These are phyloP conservation scores for Drosophila affinis DNA, from an alignment of 2,888 invertebrate species.

Conservation along the genomic window DNA sequence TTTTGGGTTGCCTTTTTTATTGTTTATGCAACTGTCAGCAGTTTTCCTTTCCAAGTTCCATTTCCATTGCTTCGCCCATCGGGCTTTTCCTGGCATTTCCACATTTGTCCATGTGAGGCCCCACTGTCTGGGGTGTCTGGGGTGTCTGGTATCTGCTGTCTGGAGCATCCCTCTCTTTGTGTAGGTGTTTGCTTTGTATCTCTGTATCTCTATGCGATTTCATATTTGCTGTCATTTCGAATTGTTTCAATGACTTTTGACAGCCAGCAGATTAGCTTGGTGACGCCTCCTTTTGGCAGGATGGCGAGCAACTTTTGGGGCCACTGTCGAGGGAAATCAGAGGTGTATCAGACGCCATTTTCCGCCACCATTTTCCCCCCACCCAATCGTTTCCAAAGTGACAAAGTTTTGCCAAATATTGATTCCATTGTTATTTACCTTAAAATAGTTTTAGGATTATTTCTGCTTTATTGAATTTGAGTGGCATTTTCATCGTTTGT, in stretches of 20 bases:
- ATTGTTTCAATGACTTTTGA: constrained; percentile 75
- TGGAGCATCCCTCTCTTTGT: constrained; percentile 6
- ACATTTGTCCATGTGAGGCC: not conserved
- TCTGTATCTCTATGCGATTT: constrained; percentile 52
- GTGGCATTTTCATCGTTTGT: not conserved
- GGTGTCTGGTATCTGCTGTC: not conserved
- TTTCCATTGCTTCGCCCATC: constrained; percentile 51
- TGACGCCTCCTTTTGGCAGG: constrained; percentile 51
- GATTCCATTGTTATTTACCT: constrained; percentile 3
- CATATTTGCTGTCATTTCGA: constrained; percentile 76
- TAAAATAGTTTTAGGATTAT: constrained; percentile 8
- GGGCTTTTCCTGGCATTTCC: constrained; percentile 45
- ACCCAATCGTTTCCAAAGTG: not conserved
- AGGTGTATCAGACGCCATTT: constrained; percentile 22
- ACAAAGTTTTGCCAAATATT: constrained; percentile 13
- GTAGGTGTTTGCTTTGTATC: constrained; percentile 50
- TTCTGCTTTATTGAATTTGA: not conserved
- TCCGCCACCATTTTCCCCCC: not conserved
- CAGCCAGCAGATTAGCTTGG: constrained; percentile 73
- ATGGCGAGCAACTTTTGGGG: not conserved
- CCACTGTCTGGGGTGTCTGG: not conserved
- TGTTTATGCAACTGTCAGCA: constrained; percentile 78
- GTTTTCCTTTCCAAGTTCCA: constrained; percentile 60
- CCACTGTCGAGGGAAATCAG: constrained; percentile 62
- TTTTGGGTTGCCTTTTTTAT: constrained; percentile 43